Evolutionary conservation across 1,140 invertebrate genomes (phyloP).

Genomic region (Paraescarpia echinospica): DNA sequence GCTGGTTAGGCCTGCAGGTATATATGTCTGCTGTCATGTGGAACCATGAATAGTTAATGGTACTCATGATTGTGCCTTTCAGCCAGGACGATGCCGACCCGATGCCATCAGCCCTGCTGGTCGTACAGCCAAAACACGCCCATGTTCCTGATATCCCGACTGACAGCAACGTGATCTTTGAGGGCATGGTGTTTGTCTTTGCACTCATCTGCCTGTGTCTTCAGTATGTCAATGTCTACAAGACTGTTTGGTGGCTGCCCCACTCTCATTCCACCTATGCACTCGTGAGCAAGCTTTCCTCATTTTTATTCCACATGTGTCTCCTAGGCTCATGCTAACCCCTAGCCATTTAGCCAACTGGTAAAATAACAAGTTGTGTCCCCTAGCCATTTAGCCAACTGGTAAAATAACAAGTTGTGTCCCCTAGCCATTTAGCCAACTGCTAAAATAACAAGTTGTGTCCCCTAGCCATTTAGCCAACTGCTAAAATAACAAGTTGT

Average conservation of each 20-base stretch:
- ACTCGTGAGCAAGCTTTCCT: slow-evolving; percentile 68
- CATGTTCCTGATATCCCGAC: slow-evolving; percentile 76
- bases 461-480: background rate
- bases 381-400: background rate
- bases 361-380: background rate
- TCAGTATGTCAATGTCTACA: slow-evolving; percentile 93
- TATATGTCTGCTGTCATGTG: background rate
- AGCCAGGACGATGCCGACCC: background rate
- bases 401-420: background rate
- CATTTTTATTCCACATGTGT: background rate
- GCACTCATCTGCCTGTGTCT: slow-evolving; percentile 70
- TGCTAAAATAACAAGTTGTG: background rate
- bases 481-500: background rate
- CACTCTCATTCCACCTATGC: slow-evolving; percentile 85
- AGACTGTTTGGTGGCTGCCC: slow-evolving; percentile 95
- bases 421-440: background rate
- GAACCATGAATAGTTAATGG: background rate
- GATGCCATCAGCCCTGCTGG: slow-evolving; percentile 5
- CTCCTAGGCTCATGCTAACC: too few species aligned
- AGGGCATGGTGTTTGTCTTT: slow-evolving; percentile 77
- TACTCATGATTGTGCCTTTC: background rate
- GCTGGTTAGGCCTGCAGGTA: background rate
- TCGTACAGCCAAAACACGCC: slow-evolving; percentile 45
- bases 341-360: background rate
- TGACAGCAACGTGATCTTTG: slow-evolving; percentile 83